Evolutionary conservation across 1,140 invertebrate species (phyloP), one percentile per base, ranked within the genome.

Genomic region (Augochlora pura): DNA sequence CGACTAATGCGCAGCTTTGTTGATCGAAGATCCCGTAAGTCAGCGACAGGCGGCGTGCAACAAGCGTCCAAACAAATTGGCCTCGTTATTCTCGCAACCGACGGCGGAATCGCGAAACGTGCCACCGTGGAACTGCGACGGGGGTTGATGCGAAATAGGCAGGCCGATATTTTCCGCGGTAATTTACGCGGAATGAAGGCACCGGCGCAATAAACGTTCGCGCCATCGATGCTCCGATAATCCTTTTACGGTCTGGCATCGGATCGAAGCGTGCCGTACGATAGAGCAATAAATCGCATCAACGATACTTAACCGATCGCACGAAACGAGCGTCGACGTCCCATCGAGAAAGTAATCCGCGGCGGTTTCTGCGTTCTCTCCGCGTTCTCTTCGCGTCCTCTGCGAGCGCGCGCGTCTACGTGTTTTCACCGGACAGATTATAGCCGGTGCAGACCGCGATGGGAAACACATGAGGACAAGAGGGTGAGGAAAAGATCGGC

Each of bases 211-310:
- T 23, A 25, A 57, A 69, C 32, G 52, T 16, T 57, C 49, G 23
- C 18, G 23, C 46, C 67, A 21, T 49, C 66, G 14, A 32, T 42
- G 66, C 49, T 32, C 46, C 42, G 42, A 46, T 69, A 69, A 69
- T 69, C 67, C 67, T 54, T 21, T 54, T 21, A 38, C 66, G n/a
- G 23, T 52, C 49, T 3, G 18, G 49, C 25, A 9, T 25, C 21
- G 16, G 66, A 52, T 54, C 21, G 57, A 25, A 5, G 14, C 63
- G 39, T 42, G 18, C 52, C 23, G 21, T 54, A 73, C 32, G 62
- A 72, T 59, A 21, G 38, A 46, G 66, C 49, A 60, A 27, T 77
- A 81, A 81, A 81, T 77, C 60, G 25, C 67, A 42, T 27, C 27
- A n/a, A 65, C 25, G 49, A 81, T 70, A 21, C 54, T 59, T 60